Conservation (phyloP, 2,797 vertebrate genomes). For the Mallotus villosus region DNA sequence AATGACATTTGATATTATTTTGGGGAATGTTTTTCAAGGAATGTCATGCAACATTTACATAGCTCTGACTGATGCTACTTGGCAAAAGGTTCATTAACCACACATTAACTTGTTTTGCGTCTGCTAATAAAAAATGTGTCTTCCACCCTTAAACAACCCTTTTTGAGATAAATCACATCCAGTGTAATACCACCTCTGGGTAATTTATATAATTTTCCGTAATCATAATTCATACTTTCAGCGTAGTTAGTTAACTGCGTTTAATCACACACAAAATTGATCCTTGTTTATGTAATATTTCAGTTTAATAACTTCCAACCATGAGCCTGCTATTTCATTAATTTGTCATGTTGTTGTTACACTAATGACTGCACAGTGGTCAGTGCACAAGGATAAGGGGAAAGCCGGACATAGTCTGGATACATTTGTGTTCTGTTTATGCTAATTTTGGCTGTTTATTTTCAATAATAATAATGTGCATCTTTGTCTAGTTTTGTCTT, state of each 20-base stretch:
- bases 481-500: conserved; percentile 39
- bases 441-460: conserved; percentile 15
- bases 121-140: conserved; percentile 51
- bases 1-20: conserved; percentile 15
- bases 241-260: conserved; percentile 67
- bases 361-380: conserved; percentile 41
- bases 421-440: background rate
- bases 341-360: conserved; percentile 23
- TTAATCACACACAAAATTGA: conserved; percentile 73
- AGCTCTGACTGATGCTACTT: conserved; percentile 46
- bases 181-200: conserved; percentile 31
- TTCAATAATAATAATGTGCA: conserved; percentile 7
- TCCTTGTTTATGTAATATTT: conserved; percentile 62
- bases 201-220: conserved; percentile 61
- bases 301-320: conserved; percentile 37
- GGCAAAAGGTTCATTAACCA: conserved; percentile 56
- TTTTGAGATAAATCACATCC: conserved; percentile 59
- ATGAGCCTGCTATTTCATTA: conserved; percentile 38
- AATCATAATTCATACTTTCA: conserved; percentile 66
- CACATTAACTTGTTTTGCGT: conserved; percentile 61
- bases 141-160: conserved; percentile 42
- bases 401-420: conserved; percentile 6
- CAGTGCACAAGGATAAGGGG: conserved; percentile 12
- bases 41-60: conserved; percentile 53
- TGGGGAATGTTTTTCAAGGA: conserved; percentile 28